A percentile compares a stretch with the other conserved stretches of the same genome.
Conservation (phyloP, 2,113 vertebrate species). For the Toxostoma redivivum region DNA sequence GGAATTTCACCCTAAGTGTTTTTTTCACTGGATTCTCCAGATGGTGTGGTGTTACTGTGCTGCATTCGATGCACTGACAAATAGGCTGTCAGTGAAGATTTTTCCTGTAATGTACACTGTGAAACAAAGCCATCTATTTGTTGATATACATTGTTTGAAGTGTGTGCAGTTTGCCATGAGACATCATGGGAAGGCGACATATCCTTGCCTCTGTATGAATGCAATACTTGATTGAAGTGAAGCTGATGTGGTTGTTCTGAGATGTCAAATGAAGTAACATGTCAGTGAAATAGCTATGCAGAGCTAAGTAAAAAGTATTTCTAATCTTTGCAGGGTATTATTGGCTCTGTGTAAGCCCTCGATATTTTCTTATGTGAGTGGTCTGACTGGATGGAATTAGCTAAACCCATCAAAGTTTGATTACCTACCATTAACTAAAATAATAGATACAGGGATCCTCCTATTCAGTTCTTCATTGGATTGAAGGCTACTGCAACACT, state of each 20-base stretch:
- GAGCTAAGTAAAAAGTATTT: background rate
- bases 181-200: background rate
- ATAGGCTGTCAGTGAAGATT: constrained; percentile 54
- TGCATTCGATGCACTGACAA: constrained; percentile 44
- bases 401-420: background rate
- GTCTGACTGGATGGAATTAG: background rate
- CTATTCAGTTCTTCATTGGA: background rate
- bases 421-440: background rate
- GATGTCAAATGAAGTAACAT: background rate
- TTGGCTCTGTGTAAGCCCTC: background rate
- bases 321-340: background rate
- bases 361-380: background rate
- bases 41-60: constrained; percentile 44
- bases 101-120: constrained; percentile 54
- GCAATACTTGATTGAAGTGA: background rate
- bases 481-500: background rate
- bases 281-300: background rate
- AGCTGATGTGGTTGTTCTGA: background rate
- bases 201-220: background rate
- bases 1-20: constrained; percentile 33
- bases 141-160: constrained; percentile 54
- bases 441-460: background rate
- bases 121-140: constrained; percentile 45
- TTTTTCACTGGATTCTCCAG: constrained; percentile 39
- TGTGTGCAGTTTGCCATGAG: constrained; percentile 28